Evolutionary conservation across 2,888 invertebrate species (phyloP).

Genomic region (Phragmatobia fuliginosa): DNA sequence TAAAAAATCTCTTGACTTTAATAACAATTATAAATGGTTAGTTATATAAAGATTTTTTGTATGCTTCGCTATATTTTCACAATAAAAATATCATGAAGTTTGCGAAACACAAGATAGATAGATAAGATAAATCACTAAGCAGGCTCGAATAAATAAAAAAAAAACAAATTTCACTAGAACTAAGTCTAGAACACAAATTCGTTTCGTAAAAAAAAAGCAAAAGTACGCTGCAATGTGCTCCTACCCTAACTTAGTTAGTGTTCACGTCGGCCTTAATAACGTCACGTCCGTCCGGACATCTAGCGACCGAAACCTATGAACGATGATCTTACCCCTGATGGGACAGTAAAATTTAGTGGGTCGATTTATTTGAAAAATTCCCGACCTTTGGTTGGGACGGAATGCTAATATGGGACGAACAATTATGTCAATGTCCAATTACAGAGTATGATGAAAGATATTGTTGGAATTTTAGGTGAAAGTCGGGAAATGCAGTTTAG

Average conservation of each 20-base stretch:
- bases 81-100: neutral
- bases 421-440: conserved; percentile 20
- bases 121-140: neutral
- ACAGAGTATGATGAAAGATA: neutral
- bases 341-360: conserved; percentile 49
- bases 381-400: conserved; percentile 27
- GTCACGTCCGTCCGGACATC: conserved; percentile 58
- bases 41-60: too few relatives aligned
- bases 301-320: conserved; percentile 59
- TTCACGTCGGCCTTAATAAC: conserved; percentile 56
- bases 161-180: neutral
- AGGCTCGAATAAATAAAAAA: neutral
- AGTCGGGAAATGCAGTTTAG: too few relatives aligned
- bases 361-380: conserved; percentile 50
- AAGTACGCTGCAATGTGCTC: conserved; percentile 17
- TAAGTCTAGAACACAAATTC: neutral
- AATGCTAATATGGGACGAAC: conserved; percentile 37
- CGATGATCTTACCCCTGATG: conserved; percentile 53
- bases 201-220: neutral
- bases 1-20: too few relatives aligned
- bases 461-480: neutral
- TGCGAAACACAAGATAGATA: neutral
- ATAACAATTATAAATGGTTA: too few relatives aligned
- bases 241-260: conserved; percentile 44
- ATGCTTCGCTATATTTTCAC: too few relatives aligned